Percentiles rank a stretch among this genome's conserved stretches.
Evolutionary conservation across 1,140 invertebrate species (phyloP).

Genomic region (Heliconius hermathena): DNA sequence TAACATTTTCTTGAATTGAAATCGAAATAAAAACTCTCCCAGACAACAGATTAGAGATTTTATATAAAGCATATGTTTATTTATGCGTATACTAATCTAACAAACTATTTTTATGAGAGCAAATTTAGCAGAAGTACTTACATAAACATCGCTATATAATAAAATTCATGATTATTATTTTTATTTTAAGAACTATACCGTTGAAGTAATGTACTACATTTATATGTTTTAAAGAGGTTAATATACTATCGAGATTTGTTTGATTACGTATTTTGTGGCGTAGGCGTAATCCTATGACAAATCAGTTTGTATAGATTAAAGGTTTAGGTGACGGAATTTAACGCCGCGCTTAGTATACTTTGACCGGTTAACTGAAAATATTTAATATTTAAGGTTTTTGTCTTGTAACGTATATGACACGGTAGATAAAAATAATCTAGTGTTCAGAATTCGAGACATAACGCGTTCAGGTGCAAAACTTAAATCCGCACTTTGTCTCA

Average conservation of each 20-base stretch:
- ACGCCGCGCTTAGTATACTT: too few species aligned
- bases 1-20: background rate
- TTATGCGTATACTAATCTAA: background rate
- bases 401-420: too few species aligned
- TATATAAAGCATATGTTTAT: background rate
- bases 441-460: too few species aligned
- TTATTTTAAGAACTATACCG: background rate
- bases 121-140: background rate
- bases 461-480: too few species aligned
- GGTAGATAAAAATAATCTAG: too few species aligned
- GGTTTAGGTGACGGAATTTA: too few species aligned
- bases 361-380: too few species aligned
- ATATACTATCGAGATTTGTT: background rate
- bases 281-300: background rate
- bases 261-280: background rate
- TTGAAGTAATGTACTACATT: background rate
- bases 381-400: too few species aligned
- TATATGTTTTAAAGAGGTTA: slow-evolving; percentile 8
- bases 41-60: background rate
- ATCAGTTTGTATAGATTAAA: too few species aligned
- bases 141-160: background rate
- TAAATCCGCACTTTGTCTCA: too few species aligned
- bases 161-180: background rate
- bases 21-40: too few species aligned
- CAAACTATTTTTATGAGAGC: background rate